These are phyloP conservation scores for Raillietiella orientalis DNA, from an alignment of 2,888 invertebrate species.

Conservation along the genomic window DNA sequence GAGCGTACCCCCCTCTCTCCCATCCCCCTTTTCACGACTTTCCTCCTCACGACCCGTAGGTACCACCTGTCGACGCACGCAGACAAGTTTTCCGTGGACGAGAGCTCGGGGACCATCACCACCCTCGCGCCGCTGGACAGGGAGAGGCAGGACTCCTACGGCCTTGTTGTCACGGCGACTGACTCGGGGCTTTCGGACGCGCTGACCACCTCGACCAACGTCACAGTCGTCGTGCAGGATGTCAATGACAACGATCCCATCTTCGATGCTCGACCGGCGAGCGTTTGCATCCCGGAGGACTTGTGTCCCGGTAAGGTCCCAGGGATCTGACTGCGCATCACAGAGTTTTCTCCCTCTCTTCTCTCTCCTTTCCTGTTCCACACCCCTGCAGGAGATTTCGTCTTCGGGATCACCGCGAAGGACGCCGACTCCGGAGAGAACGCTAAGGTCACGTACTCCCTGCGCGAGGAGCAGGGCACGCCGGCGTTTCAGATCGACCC, in stretches of 20 bases:
- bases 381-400: constrained; percentile 26
- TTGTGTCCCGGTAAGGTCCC: constrained; percentile 26
- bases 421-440: constrained; percentile 54
- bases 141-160: constrained; percentile 39
- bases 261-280: constrained; percentile 29
- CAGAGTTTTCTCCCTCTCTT: not conserved
- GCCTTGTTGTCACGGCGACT: constrained; percentile 50
- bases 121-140: constrained; percentile 39
- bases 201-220: constrained; percentile 41
- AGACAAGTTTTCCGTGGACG: constrained; percentile 42
- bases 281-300: constrained; percentile 46
- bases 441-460: constrained; percentile 39
- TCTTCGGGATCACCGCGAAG: constrained; percentile 56
- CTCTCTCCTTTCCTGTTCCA: not conserved
- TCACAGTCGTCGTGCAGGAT: constrained; percentile 20
- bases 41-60: too few species aligned
- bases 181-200: constrained; percentile 63
- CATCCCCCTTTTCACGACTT: too few species aligned
- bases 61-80: too few species aligned
- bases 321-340: not conserved
- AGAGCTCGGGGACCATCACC: constrained; percentile 39
- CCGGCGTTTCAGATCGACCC: constrained; percentile 39
- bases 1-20: too few species aligned
- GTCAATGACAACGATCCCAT: constrained; percentile 14
- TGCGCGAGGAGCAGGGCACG: constrained; percentile 44